Base-by-base conservation (phyloP, 2,797 vertebrate genomes). In the Eulemur mongoz region DNA sequence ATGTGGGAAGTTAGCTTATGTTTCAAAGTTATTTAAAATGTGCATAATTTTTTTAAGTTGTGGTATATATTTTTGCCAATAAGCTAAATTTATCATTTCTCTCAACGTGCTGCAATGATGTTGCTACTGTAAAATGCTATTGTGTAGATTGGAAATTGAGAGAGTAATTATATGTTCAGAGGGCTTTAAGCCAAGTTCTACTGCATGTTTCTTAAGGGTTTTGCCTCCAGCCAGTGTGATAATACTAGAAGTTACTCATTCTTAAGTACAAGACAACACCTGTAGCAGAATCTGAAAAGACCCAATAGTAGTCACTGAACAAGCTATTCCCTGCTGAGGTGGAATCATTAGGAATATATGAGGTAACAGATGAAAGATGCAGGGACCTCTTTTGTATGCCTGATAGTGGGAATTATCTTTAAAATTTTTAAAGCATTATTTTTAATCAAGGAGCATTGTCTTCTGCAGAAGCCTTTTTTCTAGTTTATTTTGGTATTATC, bases 21-120 rank as follows among this genome's bases (percentile, higher is more conserved):
- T 85, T 94, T 94, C 80, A 91, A 87, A 80, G 80, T 96, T 94
- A 95, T 79, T 97, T 96, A 89, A 96, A 72, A 91, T 17, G 12
- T 10, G 22, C 23, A 35, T 48, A 17, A 67, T 52, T 94, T 80
- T 83, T 93, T 76, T 70, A 90, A 89, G 69, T 75, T 27, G 43
- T 7, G 18, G 61, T 70, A 59, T 81, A 35, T 82, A 27, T 76
- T 84, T 85, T 81, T 93, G 84, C 94, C 86, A 80, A n/a, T 81
- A 85, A 83, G 17, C 91, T 80, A 84, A 91, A 59, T 93, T 59
- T 86, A 93, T 54, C 50, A 59, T 95, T 86, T 70, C 75, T 87
- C 76, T 86, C 79, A 43, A 1, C 48, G 89, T 48, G 54, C 65
- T 43, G 45, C 40, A 90, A 67, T 57, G 35, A 79, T 10, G 14